Evolutionary conservation across 2,113 vertebrate genomes (phyloP).

Genomic region (Paedocypris sp.): DNA sequence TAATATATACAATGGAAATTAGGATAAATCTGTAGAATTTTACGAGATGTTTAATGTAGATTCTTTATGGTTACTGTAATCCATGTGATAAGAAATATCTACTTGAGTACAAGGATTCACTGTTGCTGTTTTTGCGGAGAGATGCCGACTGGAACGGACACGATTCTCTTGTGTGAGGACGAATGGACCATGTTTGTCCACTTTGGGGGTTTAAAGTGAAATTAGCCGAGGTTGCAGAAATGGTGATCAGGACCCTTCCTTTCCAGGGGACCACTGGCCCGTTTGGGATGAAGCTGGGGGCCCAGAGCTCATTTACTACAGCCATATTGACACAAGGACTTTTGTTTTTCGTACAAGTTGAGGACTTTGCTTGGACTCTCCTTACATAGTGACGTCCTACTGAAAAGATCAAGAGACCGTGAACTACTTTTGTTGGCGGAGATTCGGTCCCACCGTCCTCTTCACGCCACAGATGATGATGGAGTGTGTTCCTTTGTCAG

Average conservation of each 20-base stretch:
- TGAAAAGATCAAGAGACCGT: too few relatives aligned
- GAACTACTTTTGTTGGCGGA: too few relatives aligned
- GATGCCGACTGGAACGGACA: slow-evolving; percentile 3
- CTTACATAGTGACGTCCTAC: too few relatives aligned
- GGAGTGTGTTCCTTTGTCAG: not conserved
- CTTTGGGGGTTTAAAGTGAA: too few relatives aligned
- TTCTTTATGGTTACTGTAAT: slow-evolving; percentile 32
- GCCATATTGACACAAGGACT: slow-evolving; percentile 24
- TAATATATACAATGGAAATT: slow-evolving; percentile 28
- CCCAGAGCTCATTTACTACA: slow-evolving; percentile 20
- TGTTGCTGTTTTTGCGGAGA: slow-evolving; percentile 17
- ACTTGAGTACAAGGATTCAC: slow-evolving; percentile 12
- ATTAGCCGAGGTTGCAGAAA: too few relatives aligned
- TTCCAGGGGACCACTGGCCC: slow-evolving; percentile 9
- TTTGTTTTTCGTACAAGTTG: not conserved
- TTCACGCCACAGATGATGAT: too few relatives aligned
- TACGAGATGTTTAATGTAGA: slow-evolving; percentile 25
- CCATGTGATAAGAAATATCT: slow-evolving; percentile 29
- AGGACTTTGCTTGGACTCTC: slow-evolving; percentile 3
- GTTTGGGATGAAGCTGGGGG: not conserved
- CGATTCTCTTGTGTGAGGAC: slow-evolving; percentile 6
- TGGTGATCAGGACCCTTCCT: slow-evolving; percentile 35
- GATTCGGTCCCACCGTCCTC: too few relatives aligned
- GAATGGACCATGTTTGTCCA: slow-evolving; percentile 13
- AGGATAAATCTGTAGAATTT: slow-evolving; percentile 27